Conservation (phyloP, 2,888 invertebrate species). For the Ophion ventricosus region DNA sequence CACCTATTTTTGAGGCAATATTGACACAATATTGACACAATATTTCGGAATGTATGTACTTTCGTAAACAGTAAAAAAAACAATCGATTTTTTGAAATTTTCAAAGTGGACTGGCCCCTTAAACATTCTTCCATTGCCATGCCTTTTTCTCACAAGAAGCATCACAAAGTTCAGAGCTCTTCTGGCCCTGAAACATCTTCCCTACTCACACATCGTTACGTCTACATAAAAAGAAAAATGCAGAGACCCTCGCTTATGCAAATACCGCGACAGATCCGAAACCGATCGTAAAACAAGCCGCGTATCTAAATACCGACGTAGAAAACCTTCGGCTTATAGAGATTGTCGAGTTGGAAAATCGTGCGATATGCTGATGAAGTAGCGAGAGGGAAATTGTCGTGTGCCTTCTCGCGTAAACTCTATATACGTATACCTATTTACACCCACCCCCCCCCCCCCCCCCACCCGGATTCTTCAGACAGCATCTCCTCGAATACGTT, state of each 20-base stretch:
- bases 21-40: no score
- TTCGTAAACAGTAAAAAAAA: no score
- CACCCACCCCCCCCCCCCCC: not conserved
- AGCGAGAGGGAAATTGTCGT: conserved; percentile 54
- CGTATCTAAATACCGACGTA: conserved; percentile 61
- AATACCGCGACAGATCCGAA: not conserved
- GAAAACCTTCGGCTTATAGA: conserved; percentile 48
- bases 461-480: not conserved
- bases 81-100: no score
- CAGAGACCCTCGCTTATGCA: conserved; percentile 10
- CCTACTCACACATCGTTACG: not conserved
- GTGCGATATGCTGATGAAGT: conserved; percentile 63
- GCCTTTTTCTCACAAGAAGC: no score
- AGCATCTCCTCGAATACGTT: conserved; percentile 29
- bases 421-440: not conserved
- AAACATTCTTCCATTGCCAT: no score
- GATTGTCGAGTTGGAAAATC: conserved; percentile 59
- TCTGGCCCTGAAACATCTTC: conserved; percentile 7
- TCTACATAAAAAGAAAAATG: not conserved
- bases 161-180: no score
- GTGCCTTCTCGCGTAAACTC: conserved; percentile 33
- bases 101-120: no score
- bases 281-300: conserved; percentile 48
- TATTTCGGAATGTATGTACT: no score
- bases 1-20: no score